phyloP scores from a whole-genome alignment of 2,113 vertebrate species.

The Phainopepla nitens region DNA sequence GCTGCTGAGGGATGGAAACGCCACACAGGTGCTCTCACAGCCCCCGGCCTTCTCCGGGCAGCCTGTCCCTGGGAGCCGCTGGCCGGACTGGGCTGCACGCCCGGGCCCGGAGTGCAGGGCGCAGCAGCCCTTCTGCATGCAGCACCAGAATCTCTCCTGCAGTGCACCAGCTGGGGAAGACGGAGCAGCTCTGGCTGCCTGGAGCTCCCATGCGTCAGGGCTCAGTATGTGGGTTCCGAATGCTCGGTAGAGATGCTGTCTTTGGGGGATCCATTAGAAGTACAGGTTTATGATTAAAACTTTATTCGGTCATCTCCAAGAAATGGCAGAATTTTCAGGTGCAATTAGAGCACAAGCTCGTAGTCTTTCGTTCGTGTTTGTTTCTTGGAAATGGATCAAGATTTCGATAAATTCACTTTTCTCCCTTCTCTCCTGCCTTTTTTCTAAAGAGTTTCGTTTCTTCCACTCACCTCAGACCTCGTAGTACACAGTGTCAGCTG shows the following conservation, averaged over 20 bases:
- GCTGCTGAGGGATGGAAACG: too few species aligned
- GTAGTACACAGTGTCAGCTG: neutral
- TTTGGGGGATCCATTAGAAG: neutral
- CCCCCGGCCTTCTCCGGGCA: too few species aligned
- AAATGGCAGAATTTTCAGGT: neutral
- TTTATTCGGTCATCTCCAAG: neutral
- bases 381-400: neutral
- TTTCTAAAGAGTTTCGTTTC: neutral
- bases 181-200: neutral
- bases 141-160: neutral
- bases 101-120: too few species aligned
- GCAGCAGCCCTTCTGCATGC: neutral
- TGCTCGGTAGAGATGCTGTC: neutral
- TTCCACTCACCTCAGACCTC: neutral
- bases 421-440: neutral
- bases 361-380: neutral
- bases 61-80: too few species aligned
- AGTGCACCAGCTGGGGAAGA: neutral
- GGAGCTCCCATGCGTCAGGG: neutral
- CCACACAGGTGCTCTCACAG: too few species aligned
- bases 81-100: too few species aligned
- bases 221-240: neutral
- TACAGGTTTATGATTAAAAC: neutral
- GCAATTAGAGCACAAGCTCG: neutral
- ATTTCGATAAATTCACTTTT: neutral